Evolutionary conservation across 2,888 invertebrate genomes (phyloP).

Genomic region (Nymphalis urticae): DNA sequence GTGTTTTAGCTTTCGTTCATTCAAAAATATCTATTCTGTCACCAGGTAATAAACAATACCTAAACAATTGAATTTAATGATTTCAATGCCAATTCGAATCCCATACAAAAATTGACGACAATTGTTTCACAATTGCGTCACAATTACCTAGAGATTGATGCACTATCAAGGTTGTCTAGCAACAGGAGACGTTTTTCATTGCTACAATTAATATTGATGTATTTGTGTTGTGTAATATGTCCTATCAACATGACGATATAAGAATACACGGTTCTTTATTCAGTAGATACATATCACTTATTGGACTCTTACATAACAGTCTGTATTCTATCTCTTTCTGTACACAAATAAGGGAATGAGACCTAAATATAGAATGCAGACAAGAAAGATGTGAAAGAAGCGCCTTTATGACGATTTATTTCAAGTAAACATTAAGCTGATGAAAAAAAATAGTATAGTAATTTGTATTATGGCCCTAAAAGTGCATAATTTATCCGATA

Average conservation of each 20-base stretch:
- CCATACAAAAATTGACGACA: conserved; percentile 32
- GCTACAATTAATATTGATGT: conserved; percentile 18
- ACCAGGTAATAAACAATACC: neutral
- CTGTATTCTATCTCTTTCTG: neutral
- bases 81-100: conserved; percentile 32
- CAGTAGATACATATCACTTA: neutral
- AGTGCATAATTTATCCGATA: too few relatives aligned
- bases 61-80: conserved; percentile 32
- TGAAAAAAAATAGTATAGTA: neutral
- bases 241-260: too few relatives aligned
- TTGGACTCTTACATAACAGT: neutral
- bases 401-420: too few relatives aligned
- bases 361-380: too few relatives aligned
- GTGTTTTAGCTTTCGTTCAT: neutral
- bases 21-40: conserved; percentile 1
- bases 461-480: too few relatives aligned
- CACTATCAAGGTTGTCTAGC: conserved; percentile 27
- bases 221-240: neutral
- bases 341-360: neutral
- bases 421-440: too few relatives aligned
- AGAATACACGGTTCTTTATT: too few relatives aligned
- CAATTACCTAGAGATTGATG: conserved; percentile 22
- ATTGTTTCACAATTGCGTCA: conserved; percentile 24
- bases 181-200: conserved; percentile 20
- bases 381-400: too few relatives aligned